Evolutionary conservation across 2,113 vertebrate genomes (phyloP), one percentile per base, ranked within the genome.

Genomic region (Pseudorhombus dupliciocellatus): DNA sequence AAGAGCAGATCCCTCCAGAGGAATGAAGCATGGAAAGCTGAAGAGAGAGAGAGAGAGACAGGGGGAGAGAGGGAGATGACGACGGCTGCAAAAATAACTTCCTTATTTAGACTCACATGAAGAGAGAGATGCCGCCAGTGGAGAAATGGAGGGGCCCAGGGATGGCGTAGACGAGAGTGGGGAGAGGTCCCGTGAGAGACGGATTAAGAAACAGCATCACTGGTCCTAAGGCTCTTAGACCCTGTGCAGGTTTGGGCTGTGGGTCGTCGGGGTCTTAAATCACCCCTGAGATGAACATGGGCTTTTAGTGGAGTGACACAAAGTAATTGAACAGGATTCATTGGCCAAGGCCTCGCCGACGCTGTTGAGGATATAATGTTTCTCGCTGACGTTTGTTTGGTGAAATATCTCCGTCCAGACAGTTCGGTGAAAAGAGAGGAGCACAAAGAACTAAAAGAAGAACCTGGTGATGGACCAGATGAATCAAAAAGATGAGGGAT

Each of bases 101-200:
- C 92, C 90, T 92, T 92, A 93, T 93, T 92, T 92, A 93, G 92
- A 79, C 81, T 68, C 42, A 2, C 73, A 81, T 66, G 73, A 74
- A 53, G 66, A 60, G 66, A 72, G 61, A 73, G 55, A 57, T 16
- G n/a, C 60, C 10, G 54, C 30, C 72, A 52, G 63, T 31, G 40
- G 26, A 52, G 52, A 15, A 7, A 56, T 52, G 51, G 44, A 50
- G 8, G 50, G 26, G 54, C 12, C 54, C 31, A 60, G 57, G 52
- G 66, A 81, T 68, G 3, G 20, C 21, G 26, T n/a, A 4, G 42
- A 18, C 2, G 42, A 18, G 42, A 51, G 24, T 28, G 51, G 30
- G 20, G 30, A 56, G 34, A 48, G 34, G 34, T 59, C 57, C 31
- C 22, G 56, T 46, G 50, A 72, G 61, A 69, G 67, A 26, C n/a